Base-by-base conservation (phyloP, 1,140 invertebrate genomes). In the Nasonia longicornis region DNA sequence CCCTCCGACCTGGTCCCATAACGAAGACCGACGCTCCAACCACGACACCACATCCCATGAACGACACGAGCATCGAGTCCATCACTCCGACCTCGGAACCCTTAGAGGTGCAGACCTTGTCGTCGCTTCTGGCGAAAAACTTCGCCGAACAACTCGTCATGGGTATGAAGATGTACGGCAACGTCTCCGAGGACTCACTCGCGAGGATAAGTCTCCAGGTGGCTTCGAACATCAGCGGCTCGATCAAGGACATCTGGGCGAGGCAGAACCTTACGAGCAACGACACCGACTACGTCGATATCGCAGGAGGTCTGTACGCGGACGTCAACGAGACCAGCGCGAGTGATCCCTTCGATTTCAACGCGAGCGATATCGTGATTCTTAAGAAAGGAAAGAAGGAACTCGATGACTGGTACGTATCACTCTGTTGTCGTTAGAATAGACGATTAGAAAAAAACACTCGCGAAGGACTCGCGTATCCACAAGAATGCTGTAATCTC, bases 1-100 rank as follows among this genome's bases (percentile, higher is more conserved):
- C 96, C 0, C 89, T 97, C 67, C 92, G 97, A 1, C 97, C 97
- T 0, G 96, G 96, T 2, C 94, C 95, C 73, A n/a, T 42, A 79
- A 64, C 73, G 7, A 73, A 81, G 8, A 29, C 16, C 64, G 63
- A 48, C 38, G 16, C 22, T 20, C 67, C 52, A 7, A 4, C 14
- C 20, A 66, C 29, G 38, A 67, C 20, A 22, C n/a, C 69, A 42
- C 11, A 42, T 42, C 38, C 69, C 0, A 10, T n/a, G 26, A 74
- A 82, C 42, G 64, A 74, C 29, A 74, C 58, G 3, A 74, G n/a
- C 3, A 0, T 14, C 14, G 80, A 82, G 4, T 31, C 38, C 1
- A 12, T n/a, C 3, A 31, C 16, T 0, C 20, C 69, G 7, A 48
- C 35, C 11, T 26, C 26, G 0, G 75, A 80, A 52, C 48, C 75